Conservation (phyloP, 2,888 invertebrate species). For the Eristalinus sepulchralis region DNA sequence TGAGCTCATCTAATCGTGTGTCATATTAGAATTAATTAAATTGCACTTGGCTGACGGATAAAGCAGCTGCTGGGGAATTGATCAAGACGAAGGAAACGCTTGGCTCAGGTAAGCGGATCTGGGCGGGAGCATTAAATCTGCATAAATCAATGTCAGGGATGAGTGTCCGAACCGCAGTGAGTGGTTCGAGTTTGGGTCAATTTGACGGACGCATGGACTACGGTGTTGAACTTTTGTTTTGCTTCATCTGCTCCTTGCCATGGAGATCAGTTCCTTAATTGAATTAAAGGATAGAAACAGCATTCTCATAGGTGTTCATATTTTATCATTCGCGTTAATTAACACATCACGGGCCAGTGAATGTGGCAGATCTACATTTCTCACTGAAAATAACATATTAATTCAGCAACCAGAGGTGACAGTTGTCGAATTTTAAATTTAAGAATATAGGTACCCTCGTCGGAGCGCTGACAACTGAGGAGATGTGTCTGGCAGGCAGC, state of each 20-base stretch:
- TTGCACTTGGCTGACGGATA: constrained; percentile 45
- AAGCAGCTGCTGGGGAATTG: neutral
- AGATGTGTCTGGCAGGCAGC: too few relatives aligned
- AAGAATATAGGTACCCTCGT: neutral
- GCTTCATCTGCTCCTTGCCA: neutral
- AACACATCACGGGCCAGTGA: constrained; percentile 25
- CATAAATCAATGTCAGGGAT: constrained; percentile 38
- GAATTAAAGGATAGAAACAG: constrained; percentile 7
- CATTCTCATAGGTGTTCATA: neutral
- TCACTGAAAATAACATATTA: constrained; percentile 2
- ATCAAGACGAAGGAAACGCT: neutral
- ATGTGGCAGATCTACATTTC: constrained; percentile 33
- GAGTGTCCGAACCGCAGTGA: neutral
- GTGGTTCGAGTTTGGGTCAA: constrained; percentile 1
- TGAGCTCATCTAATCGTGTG: constrained; percentile 63
- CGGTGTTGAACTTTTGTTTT: neutral
- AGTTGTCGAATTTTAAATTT: neutral
- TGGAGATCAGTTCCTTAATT: constrained; percentile 3
- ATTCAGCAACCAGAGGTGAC: neutral
- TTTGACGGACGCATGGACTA: constrained; percentile 9
- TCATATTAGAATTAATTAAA: constrained; percentile 66
- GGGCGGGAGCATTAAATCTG: constrained; percentile 15
- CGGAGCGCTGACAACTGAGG: too few relatives aligned
- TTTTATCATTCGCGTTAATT: constrained; percentile 24
- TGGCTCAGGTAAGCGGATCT: neutral